A percentile compares a stretch with the other conserved stretches of the same genome.
Evolutionary conservation across 2,797 vertebrate genomes (phyloP).

Genomic region (Hydrophis major): DNA sequence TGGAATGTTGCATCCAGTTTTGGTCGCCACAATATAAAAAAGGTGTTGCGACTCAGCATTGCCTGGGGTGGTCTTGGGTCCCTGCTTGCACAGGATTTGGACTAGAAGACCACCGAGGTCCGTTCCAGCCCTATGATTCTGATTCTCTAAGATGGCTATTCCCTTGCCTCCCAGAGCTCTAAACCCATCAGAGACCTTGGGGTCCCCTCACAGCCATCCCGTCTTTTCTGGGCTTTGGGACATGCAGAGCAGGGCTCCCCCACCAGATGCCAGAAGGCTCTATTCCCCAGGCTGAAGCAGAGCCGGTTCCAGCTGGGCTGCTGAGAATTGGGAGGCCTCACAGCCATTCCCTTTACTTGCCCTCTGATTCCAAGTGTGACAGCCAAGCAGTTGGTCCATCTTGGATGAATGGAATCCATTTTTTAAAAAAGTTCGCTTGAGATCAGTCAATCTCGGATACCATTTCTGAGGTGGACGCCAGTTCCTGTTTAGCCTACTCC

Average conservation of each 20-base stretch:
- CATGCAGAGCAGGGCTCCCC: neutral
- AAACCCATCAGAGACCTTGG: neutral
- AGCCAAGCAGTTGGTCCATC: neutral
- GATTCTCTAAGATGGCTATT: neutral
- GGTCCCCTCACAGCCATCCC: neutral
- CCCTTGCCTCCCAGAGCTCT: neutral
- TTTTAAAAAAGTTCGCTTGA: neutral
- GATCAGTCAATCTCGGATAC: neutral
- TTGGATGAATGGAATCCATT: neutral
- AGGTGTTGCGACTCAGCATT: no score
- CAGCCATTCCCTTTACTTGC: neutral
- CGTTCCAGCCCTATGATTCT: neutral
- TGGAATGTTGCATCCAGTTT: no score
- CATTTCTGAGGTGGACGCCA: no score
- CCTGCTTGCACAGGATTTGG: no score
- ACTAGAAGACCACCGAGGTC: neutral
- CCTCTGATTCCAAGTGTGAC: neutral
- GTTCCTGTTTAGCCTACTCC: neutral
- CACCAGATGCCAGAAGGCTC: neutral
- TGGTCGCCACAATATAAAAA: no score
- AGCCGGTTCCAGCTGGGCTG: neutral
- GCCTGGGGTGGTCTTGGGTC: no score
- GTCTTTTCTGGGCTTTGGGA: neutral
- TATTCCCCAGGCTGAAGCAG: neutral
- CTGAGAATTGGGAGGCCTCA: neutral